These are phyloP conservation scores for Silurus meridionalis DNA, from an alignment of 2,113 vertebrate species.

Conservation along the genomic window DNA sequence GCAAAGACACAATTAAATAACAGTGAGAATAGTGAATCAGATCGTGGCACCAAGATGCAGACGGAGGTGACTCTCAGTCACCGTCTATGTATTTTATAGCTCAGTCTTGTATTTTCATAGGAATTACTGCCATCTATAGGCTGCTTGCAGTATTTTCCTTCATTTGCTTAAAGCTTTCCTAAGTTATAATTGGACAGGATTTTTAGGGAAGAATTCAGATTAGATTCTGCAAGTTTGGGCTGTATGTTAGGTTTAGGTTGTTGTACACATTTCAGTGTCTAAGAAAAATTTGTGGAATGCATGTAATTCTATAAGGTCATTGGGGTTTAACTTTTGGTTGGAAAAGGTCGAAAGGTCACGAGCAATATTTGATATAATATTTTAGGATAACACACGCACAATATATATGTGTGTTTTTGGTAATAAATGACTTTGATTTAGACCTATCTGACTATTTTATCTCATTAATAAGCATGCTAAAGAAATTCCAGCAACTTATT, in stretches of 20 bases:
- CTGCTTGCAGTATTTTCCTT: background rate
- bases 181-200: background rate
- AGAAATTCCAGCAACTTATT: background rate
- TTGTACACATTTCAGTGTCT: background rate
- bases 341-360: background rate
- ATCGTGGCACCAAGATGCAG: background rate
- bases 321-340: background rate
- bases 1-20: background rate
- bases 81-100: background rate
- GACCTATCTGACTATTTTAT: background rate
- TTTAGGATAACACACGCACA: too few species aligned
- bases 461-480: background rate
- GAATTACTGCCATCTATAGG: constrained; percentile 35
- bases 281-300: background rate
- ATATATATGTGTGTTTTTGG: too few species aligned
- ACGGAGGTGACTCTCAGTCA: background rate
- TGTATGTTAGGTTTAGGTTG: background rate
- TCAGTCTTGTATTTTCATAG: background rate
- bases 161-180: background rate
- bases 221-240: background rate
- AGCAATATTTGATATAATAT: background rate
- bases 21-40: background rate
- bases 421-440: background rate
- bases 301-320: background rate
- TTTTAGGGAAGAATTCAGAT: background rate